Percentiles rank a stretch among this genome's conserved stretches.
These are phyloP conservation scores for Hemibagrus wyckioides DNA, from an alignment of 2,113 vertebrate genomes.

Conservation along the genomic window DNA sequence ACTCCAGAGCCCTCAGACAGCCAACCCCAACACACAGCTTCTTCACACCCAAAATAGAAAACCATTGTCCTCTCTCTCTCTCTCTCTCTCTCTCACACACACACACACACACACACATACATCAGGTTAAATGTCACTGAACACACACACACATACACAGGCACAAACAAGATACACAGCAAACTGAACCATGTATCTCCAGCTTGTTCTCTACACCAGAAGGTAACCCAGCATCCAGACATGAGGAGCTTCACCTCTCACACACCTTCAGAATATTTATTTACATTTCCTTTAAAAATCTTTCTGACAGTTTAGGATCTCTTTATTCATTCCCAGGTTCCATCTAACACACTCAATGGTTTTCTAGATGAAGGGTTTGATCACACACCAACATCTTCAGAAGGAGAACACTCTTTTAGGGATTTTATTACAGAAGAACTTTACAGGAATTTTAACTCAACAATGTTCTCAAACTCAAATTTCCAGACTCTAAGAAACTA, in stretches of 20 bases:
- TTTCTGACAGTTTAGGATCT: too few species aligned
- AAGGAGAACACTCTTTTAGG: background rate
- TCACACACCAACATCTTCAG: background rate
- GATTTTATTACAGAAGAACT: background rate
- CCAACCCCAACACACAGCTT: background rate
- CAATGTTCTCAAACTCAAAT: too few species aligned
- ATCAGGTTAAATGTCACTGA: conserved; percentile 31
- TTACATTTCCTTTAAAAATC: too few species aligned
- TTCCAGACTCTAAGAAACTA: too few species aligned
- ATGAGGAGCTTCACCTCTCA: background rate
- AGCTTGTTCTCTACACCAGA: background rate
- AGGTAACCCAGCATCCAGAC: background rate
- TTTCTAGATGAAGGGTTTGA: too few species aligned
- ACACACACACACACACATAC: conserved; percentile 6
- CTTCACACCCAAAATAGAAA: background rate
- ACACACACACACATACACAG: conserved; percentile 11
- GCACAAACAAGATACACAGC: background rate
- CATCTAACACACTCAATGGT: too few species aligned
- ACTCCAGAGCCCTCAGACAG: background rate
- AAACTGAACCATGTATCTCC: background rate
- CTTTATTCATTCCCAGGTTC: background rate
- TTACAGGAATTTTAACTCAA: too few species aligned
- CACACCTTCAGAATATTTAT: background rate
- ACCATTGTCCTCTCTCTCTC: background rate
- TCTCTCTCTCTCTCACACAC: background rate